Evolutionary conservation across 2,888 invertebrate genomes (phyloP).

Genomic region (Acleris literana): DNA sequence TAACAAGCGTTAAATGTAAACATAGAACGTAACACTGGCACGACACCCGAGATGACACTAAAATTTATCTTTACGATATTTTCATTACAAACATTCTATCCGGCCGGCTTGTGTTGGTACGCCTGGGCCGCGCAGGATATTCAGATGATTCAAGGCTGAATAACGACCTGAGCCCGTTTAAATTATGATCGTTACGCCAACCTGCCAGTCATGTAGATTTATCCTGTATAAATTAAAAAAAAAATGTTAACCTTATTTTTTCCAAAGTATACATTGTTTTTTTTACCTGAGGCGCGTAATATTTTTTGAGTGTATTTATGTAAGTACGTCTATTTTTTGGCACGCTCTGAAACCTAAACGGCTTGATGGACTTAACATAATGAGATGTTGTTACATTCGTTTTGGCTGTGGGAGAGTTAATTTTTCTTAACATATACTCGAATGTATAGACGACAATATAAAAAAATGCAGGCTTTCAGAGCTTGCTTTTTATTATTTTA

Average conservation of each 20-base stretch:
- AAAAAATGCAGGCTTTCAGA: no score
- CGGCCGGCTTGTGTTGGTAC: slow-evolving; percentile 22
- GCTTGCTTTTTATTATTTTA: no score
- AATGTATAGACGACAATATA: no score
- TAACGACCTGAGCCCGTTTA: slow-evolving; percentile 53
- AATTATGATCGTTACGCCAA: slow-evolving; percentile 49
- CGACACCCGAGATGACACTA: slow-evolving; percentile 40
- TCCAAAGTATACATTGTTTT: no score
- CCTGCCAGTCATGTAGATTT: slow-evolving; percentile 2
- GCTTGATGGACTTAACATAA: no score
- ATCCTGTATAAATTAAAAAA: slow-evolving; percentile 2
- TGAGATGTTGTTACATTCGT: no score
- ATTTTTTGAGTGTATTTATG: no score
- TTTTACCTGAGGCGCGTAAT: no score
- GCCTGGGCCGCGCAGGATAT: slow-evolving; percentile 52
- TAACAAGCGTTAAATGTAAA: slow-evolving; percentile 11
- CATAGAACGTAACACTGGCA: slow-evolving; percentile 3
- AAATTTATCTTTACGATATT: slow-evolving; percentile 48
- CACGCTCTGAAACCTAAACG: no score
- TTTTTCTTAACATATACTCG: no score
- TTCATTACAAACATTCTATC: slow-evolving; percentile 48
- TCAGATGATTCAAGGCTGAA: slow-evolving; percentile 53
- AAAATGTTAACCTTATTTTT: not conserved
- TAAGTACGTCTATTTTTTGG: no score
- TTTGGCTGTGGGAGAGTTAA: no score